Percentiles rank a stretch among this genome's conserved stretches.
Evolutionary conservation across 2,113 vertebrate species (phyloP).

Genomic region (Strix uralensis): DNA sequence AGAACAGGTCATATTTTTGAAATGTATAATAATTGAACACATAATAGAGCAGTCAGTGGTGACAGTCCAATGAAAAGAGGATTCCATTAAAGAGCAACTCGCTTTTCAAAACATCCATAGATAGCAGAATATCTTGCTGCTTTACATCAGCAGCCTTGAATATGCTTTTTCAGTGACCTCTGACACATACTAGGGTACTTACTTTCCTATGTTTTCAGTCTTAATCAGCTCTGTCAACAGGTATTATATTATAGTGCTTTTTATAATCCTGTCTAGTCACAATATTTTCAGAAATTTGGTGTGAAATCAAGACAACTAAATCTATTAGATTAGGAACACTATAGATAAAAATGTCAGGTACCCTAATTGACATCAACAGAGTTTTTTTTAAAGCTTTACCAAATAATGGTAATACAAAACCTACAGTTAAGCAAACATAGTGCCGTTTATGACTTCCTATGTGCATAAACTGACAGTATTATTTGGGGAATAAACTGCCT

Average conservation of each 20-base stretch:
- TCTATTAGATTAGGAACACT: neutral
- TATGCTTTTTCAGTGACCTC: neutral
- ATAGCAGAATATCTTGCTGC: neutral
- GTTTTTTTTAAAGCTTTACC: neutral
- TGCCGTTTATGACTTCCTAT: neutral
- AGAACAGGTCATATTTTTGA: neutral
- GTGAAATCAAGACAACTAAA: neutral
- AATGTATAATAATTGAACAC: neutral
- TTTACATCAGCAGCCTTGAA: constrained; percentile 1
- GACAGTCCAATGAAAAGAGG: constrained; percentile 32
- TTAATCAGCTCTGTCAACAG: constrained; percentile 24
- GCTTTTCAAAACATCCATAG: neutral
- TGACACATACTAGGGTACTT: neutral
- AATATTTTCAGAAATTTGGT: constrained; percentile 6
- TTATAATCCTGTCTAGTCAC: neutral
- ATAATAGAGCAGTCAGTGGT: constrained; percentile 31
- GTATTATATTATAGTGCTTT: neutral
- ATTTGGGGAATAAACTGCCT: neutral
- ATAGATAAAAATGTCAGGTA: neutral
- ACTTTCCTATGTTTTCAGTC: neutral
- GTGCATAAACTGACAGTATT: neutral
- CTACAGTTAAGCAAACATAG: neutral
- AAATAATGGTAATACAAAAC: neutral
- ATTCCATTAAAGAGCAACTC: neutral
- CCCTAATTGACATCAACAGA: neutral